Evolutionary conservation across 2,888 invertebrate species (phyloP), one percentile per base, ranked within the genome.

Genomic region (Notodonta dromedarius): DNA sequence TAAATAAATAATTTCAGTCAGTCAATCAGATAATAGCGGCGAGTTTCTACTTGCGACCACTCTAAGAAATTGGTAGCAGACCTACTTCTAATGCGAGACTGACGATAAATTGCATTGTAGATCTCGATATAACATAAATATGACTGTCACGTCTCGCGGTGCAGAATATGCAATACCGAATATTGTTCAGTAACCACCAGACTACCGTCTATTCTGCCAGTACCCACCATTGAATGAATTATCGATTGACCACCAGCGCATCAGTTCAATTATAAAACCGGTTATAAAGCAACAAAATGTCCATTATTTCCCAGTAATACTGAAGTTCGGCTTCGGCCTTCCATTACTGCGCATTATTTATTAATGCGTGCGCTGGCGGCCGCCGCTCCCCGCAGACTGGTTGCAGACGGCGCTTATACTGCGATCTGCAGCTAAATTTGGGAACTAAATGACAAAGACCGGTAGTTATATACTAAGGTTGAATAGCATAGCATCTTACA

Each of bases 291-390:
- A 62, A 67, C 66, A 63, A 63, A 67, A 59, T 63, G 70, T 70
- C 67, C 64, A 70, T 75, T 77, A 77, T 74, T 67, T 56, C 48
- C 62, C 57, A 65, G 70, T 65, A 66, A 67, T 70, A 66, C 68
- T 69, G 65, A 59, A 54, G 70, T 63, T 59, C 63, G 16, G 76
- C 77, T 63, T 59, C 63, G 16, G 76, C 77, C 79, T 80, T 86
- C 89, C 88, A 88, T 89, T 88, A 88, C 83, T 71, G 82, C 70
- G 79, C 87, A 88, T 88, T 86, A 87, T 64, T 73, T 87, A 88
- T 89, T 87, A 82, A 89, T 80, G 80, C 76, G 60, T 57, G 51
- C 63, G 73, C 62, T 69, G 71, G 69, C 70, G 67, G 61, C 65
- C 62, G 61, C 63, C 62, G 66, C 58, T 74, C 67, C 72, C 74